Evolutionary conservation across 2,797 vertebrate genomes (phyloP).

Genomic region (Eulemur albifrons): DNA sequence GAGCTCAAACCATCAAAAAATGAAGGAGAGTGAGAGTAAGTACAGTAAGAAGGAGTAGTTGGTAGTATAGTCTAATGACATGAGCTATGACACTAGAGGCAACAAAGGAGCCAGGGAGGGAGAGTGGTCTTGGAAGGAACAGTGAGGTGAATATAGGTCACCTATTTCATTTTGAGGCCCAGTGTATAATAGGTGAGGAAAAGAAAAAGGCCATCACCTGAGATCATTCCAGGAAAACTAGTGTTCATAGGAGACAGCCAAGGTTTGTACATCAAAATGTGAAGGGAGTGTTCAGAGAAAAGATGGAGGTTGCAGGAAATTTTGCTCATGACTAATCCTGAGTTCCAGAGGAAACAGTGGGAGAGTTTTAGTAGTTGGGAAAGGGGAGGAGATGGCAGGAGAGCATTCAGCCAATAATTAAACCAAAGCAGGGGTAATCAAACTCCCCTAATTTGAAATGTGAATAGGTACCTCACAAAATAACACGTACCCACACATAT

Average conservation of each 20-base stretch:
- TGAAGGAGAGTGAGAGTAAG: not conserved
- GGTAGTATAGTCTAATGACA: not conserved
- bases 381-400: not conserved
- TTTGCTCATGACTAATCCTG: not conserved
- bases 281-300: not conserved
- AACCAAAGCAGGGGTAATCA: slow-evolving; percentile 9
- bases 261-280: not conserved
- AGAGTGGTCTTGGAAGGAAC: not conserved
- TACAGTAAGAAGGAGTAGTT: not conserved
- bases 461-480: slow-evolving; percentile 44
- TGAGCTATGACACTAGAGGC: not conserved
- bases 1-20: not conserved
- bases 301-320: not conserved
- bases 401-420: slow-evolving; percentile 17
- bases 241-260: not conserved
- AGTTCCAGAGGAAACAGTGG: not conserved
- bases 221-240: not conserved
- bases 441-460: slow-evolving; percentile 28
- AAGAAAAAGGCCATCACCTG: not conserved
- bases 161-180: not conserved
- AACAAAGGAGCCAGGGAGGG: not conserved
- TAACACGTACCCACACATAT: not conserved
- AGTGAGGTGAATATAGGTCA: not conserved
- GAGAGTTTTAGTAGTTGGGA: not conserved
- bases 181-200: not conserved